Evolutionary conservation across 2,797 vertebrate genomes (phyloP).

Genomic region (Melanotaenia nigrans): DNA sequence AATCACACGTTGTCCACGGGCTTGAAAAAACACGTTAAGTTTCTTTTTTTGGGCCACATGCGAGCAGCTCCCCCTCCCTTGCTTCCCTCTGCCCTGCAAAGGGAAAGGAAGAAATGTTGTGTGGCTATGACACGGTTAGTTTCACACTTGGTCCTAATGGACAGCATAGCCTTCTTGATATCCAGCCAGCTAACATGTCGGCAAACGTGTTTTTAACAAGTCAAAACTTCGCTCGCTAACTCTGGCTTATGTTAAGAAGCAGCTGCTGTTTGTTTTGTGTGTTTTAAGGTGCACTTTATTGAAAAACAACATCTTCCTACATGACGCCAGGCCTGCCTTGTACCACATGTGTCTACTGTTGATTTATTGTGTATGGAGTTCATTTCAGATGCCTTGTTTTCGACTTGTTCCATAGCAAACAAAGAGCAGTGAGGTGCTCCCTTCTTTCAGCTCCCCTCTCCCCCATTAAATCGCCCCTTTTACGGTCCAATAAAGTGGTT

Average conservation of each 20-base stretch:
- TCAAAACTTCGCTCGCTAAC: background rate
- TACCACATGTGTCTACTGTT: slow-evolving; percentile 12
- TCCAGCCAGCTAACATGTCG: slow-evolving; percentile 55
- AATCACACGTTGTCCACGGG: slow-evolving; percentile 56
- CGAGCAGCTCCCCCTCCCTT: slow-evolving; percentile 21
- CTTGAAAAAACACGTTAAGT: slow-evolving; percentile 31
- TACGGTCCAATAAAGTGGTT: slow-evolving; percentile 76
- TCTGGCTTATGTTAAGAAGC: slow-evolving; percentile 2
- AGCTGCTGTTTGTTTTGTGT: slow-evolving; percentile 10
- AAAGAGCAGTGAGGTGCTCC: slow-evolving; percentile 48
- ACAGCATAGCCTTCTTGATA: slow-evolving; percentile 43
- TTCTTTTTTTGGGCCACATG: slow-evolving; percentile 61
- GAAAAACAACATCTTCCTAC: background rate
- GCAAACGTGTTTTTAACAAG: slow-evolving; percentile 21
- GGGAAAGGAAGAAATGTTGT: slow-evolving; percentile 51
- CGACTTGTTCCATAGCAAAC: slow-evolving; percentile 65
- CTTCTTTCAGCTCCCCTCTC: slow-evolving; percentile 56
- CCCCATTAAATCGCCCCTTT: slow-evolving; percentile 75
- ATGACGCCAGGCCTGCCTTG: slow-evolving; percentile 11
- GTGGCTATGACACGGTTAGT: slow-evolving; percentile 68
- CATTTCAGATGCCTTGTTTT: slow-evolving; percentile 56
- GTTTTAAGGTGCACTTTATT: slow-evolving; percentile 5
- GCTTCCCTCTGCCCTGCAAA: slow-evolving; percentile 29
- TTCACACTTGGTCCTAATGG: slow-evolving; percentile 64
- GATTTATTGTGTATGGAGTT: slow-evolving; percentile 51